Evolutionary conservation across 2,113 vertebrate genomes (phyloP).

Genomic region (human (Homo sapiens)): GRCh38 chrX:119904001-119904500

Average conservation of each 20-base stretch:
- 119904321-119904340: background rate
- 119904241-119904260: background rate
- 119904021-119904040: too few relatives aligned
- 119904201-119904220: too few relatives aligned
- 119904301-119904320: background rate
- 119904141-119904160: too few relatives aligned
- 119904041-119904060: too few relatives aligned
- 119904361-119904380: background rate
- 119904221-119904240: background rate
- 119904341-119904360: background rate
- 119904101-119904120: too few relatives aligned
- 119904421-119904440: background rate
- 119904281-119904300: background rate
- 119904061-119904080: too few relatives aligned
- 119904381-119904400: background rate
- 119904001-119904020: too few relatives aligned
- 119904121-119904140: too few relatives aligned
- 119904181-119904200: too few relatives aligned
- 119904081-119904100: too few relatives aligned
- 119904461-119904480: background rate
- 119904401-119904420: background rate
- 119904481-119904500: background rate
- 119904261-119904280: background rate
- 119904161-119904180: too few relatives aligned
- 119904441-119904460: background rate